Base-by-base conservation (phyloP, 2,888 invertebrate species). In the Heliconius erato region DNA sequence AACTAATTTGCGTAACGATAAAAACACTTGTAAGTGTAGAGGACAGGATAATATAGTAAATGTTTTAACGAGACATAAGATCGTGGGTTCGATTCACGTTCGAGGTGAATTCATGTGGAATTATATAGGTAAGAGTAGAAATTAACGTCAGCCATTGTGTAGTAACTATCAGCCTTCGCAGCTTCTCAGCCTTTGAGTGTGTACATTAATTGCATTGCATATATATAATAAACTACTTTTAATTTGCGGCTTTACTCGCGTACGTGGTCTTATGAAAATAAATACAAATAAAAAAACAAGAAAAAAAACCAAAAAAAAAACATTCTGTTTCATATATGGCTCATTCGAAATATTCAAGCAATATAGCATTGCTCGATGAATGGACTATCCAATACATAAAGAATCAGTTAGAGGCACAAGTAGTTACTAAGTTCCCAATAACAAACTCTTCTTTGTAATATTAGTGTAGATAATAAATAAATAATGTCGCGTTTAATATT, bases 51-150 rank as follows among this genome's bases (percentile, higher is more conserved):
- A 3, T 49, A 19, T 72, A 49, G 72, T 72, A 26, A 72, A 44
- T 23, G 71, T 44, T 71, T 16, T 49, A 14, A 16, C 44, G 5
- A 72, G 72, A 44, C 16, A 19, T 63, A 40, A 59, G 26, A 76
- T 76, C 76, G 63, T 63, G 63, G n/a, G 76, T 63, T 63, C 63
- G 35, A 76, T 76, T 76, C 35, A 76, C 76, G 35, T 63, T 76
- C 40, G n/a, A 76, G 35, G 35, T 63, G 59, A n/a, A 63, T 63
- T 26, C 32, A n/a, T 76, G 76, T 76, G 11, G 59, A 63, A 63
- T 63, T 76, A 63, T 63, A 76, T 35, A 63, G 76, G 59, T 35
- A 32, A 35, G 63, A 40, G 63, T 76, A 76, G 76, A 63, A 63
- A 76, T 76, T 76, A 76, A 35, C 59, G 76, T 76, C 63, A 63